These are phyloP conservation scores for Squalus acanthias DNA, from an alignment of 2,797 vertebrate genomes.

Conservation along the genomic window DNA sequence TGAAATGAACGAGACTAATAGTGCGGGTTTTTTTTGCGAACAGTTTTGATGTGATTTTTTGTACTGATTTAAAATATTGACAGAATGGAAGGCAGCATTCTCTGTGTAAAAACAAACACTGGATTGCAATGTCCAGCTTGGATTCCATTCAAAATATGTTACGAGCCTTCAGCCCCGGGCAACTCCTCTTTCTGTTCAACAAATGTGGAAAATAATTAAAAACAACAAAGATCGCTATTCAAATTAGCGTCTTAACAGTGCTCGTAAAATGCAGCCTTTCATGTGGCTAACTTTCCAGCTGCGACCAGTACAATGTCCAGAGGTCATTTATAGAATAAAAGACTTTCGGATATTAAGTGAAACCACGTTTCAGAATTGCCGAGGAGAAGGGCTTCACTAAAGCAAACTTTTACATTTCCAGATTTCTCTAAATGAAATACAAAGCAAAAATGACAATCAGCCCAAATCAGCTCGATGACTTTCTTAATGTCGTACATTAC, in stretches of 20 bases:
- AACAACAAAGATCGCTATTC: neutral
- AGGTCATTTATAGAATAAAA: neutral
- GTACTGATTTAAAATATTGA: neutral
- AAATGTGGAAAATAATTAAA: neutral
- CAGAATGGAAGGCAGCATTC: neutral
- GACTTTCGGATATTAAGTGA: neutral
- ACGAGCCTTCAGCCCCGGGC: neutral
- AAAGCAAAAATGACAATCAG: neutral
- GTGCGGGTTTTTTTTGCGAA: neutral
- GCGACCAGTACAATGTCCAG: neutral
- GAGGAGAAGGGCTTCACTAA: neutral
- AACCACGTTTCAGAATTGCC: neutral
- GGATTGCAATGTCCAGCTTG: neutral
- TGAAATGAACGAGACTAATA: neutral
- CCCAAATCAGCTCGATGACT: neutral
- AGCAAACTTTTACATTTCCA: neutral
- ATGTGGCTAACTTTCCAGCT: neutral
- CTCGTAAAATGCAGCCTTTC: neutral
- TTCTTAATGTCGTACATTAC: neutral
- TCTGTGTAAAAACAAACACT: neutral
- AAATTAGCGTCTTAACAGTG: neutral
- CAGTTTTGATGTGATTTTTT: neutral
- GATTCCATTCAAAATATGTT: too few species aligned
- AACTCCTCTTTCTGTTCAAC: neutral
- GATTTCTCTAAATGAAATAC: neutral